These are phyloP conservation scores for Cricetomys ansorgei DNA, from an alignment of 2,113 vertebrate species.

Conservation along the genomic window DNA sequence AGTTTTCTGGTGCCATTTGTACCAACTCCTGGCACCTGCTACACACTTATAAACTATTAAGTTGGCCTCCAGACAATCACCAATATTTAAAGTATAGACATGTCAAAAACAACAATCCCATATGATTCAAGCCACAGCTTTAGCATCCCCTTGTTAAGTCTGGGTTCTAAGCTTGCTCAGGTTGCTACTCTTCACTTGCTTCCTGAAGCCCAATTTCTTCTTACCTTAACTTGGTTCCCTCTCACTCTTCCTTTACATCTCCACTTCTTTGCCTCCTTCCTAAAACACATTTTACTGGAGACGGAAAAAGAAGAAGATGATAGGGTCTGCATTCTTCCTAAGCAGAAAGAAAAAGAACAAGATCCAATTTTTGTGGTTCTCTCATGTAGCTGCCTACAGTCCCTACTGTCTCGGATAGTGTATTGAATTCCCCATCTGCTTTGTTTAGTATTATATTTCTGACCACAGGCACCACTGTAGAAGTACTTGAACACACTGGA, in stretches of 20 bases:
- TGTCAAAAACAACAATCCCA: background rate
- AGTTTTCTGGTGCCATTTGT: background rate
- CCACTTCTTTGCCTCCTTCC: background rate
- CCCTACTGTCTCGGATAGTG: background rate
- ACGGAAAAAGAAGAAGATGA: background rate
- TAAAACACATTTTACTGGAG: background rate
- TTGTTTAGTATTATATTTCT: background rate
- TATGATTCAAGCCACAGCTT: background rate
- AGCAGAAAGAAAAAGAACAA: background rate
- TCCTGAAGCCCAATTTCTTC: background rate
- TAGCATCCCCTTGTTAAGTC: accelerated
- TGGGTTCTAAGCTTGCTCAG: accelerated
- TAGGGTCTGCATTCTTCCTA: background rate
- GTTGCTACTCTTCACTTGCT: background rate
- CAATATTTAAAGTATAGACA: background rate
- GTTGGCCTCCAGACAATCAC: background rate
- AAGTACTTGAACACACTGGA: background rate
- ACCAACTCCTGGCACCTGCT: background rate
- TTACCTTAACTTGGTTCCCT: background rate
- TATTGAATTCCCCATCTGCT: background rate
- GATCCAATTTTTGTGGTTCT: background rate
- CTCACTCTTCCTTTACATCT: background rate
- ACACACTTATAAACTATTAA: background rate
- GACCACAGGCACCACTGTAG: background rate
- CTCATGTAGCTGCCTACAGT: background rate